These are phyloP conservation scores for Machimus rusticus DNA, from an alignment of 2,888 invertebrate genomes.

Conservation along the genomic window DNA sequence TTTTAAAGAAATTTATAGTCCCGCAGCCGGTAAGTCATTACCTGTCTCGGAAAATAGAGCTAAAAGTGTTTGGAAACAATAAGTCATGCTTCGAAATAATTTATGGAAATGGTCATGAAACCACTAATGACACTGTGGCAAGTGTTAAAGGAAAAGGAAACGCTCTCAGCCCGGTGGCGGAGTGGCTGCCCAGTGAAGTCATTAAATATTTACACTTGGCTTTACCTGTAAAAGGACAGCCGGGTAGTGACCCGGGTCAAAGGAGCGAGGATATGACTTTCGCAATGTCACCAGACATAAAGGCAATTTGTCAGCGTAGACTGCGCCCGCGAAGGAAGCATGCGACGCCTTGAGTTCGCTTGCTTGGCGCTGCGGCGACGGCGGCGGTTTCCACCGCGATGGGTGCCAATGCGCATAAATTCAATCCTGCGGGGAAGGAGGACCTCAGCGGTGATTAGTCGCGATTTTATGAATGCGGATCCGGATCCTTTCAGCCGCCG, in stretches of 20 bases:
- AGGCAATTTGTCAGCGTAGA: constrained; percentile 38
- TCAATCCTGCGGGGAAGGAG: not conserved
- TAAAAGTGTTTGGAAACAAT: constrained; percentile 26
- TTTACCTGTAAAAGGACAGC: constrained; percentile 40
- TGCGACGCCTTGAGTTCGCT: constrained; percentile 4
- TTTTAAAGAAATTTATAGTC: constrained; percentile 36
- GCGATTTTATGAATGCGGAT: constrained; percentile 36
- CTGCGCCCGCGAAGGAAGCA: not conserved
- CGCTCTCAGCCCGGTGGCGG: not conserved
- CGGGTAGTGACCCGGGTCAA: constrained; percentile 29
- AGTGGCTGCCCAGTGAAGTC: constrained; percentile 24
- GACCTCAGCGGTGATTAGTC: constrained; percentile 34
- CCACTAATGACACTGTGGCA: constrained; percentile 31
- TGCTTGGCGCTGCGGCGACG: not conserved
- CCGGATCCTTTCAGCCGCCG: constrained; percentile 39
- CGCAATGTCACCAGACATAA: constrained; percentile 40
- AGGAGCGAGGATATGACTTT: constrained; percentile 29
- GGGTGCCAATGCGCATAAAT: constrained; percentile 35
- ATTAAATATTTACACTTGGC: constrained; percentile 42
- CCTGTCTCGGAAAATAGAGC: constrained; percentile 26
- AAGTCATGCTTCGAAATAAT: constrained; percentile 39
- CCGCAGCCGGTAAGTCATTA: constrained; percentile 25
- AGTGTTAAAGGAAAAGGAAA: constrained; percentile 37
- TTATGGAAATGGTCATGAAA: constrained; percentile 39
- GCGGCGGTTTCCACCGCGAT: not conserved